Base-by-base conservation (phyloP, 1,140 invertebrate species). In the Meloidogyne floridensis region DNA sequence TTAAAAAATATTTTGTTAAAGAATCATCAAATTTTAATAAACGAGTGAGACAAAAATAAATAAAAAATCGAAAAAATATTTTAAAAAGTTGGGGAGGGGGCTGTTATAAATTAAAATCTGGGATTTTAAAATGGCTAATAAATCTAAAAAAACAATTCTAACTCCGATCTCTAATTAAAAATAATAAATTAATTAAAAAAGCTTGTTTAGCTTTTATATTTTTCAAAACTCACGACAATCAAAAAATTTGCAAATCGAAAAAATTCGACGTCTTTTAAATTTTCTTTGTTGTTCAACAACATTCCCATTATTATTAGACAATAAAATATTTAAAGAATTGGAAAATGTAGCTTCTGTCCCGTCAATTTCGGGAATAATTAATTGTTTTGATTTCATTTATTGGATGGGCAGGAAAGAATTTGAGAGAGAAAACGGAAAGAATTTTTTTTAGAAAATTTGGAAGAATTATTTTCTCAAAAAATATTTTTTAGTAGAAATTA, bases 221-320 rank as follows among this genome's bases (percentile, higher is more conserved):
- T n/a, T 20, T 43, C 20, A 7, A 32, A 32, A 42, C 81, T 73
- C 79, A 82, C 81, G 81, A 74, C 71, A 82, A 10, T 82, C 81
- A 76, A 42, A 75, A 59, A 73, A 82, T 42, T 80, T 71, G 80
- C 51, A 75, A 20, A 81, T 51, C 6, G 81, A 82, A 72, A 81
- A 82, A 32, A 42, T 70, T 56, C 81, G 32, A 9, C 53, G n/a
- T 6, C 81, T 59, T 54, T 53, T 59, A 54, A 80, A 32, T 32
- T 70, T 43, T 18, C 15, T 65, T 65, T 65, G 59, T 65, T 65
- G 59, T 65, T n/a, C 15, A 65, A n/a, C n/a, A 65, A 65, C n/a
- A 65, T 59, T 59, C 0, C 10, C 10, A 65, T 65, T 65, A 65
- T n/a, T 18, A 65, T 65, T 65, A 65, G n/a, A 65, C n/a, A 65